Evolutionary conservation across 2,113 vertebrate species (phyloP).

Genomic region (Condylura cristata): DNA sequence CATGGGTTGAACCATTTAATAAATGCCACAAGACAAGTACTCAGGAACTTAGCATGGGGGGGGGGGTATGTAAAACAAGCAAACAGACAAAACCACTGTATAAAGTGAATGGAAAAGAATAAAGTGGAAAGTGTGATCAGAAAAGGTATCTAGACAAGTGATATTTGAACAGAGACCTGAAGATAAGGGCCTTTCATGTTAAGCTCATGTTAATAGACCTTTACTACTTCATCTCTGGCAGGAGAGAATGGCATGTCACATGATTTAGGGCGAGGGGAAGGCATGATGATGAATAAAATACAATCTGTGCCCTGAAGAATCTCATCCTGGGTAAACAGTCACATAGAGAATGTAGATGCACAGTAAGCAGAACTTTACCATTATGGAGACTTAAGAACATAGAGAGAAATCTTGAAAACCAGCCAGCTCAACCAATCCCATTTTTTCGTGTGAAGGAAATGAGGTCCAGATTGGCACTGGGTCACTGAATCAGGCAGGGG

Average conservation of each 20-base stretch:
- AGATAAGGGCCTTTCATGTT: neutral
- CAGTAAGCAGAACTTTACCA: neutral
- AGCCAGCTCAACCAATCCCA: neutral
- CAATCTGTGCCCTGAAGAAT: neutral
- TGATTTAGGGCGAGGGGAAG: too few relatives aligned
- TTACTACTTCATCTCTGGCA: neutral
- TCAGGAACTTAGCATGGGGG: neutral
- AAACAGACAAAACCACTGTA: neutral
- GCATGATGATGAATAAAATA: neutral
- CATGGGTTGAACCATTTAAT: neutral
- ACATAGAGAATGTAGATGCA: neutral
- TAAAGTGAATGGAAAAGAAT: neutral
- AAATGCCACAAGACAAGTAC: neutral
- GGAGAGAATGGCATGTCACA: neutral
- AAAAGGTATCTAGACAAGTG: neutral
- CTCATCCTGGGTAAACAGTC: neutral
- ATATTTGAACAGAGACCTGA: neutral
- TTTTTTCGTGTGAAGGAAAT: conserved; percentile 18
- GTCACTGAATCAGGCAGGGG: neutral
- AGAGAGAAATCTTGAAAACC: neutral
- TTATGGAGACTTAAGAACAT: neutral
- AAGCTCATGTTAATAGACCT: neutral
- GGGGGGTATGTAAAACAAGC: neutral
- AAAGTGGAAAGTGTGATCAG: neutral
- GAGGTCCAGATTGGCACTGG: neutral